These are phyloP conservation scores for Aspiorhynchus laticeps DNA, from an alignment of 2,113 vertebrate genomes.

Conservation along the genomic window DNA sequence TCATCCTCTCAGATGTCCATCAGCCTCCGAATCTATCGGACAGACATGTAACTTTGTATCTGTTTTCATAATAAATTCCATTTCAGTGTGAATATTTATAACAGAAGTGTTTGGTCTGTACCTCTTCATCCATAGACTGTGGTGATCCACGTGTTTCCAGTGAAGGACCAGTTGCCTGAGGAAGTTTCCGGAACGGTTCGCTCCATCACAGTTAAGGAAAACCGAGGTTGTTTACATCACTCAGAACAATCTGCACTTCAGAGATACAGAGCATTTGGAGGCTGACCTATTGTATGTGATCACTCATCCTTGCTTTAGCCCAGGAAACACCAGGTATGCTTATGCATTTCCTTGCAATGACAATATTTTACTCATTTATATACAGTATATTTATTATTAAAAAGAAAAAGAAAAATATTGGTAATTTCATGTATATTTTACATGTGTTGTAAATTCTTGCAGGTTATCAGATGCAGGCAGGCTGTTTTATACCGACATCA, in stretches of 20 bases:
- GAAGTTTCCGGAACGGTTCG: slow-evolving; percentile 69
- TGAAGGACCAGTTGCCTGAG: slow-evolving; percentile 79
- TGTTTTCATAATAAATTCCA: not conserved
- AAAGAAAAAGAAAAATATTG: not conserved
- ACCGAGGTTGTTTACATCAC: slow-evolving; percentile 75
- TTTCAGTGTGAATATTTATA: not conserved
- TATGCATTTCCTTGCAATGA: not conserved
- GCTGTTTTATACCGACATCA: slow-evolving; percentile 77
- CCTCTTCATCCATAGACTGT: slow-evolving; percentile 63
- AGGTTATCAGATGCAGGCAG: slow-evolving; percentile 76
- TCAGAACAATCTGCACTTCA: slow-evolving; percentile 75
- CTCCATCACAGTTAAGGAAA: slow-evolving; percentile 77
- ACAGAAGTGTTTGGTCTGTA: not conserved
- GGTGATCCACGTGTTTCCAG: slow-evolving; percentile 71
- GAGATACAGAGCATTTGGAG: slow-evolving; percentile 73
- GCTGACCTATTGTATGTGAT: slow-evolving; percentile 74
- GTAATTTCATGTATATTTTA: not conserved
- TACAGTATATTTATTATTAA: no score
- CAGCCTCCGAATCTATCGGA: slow-evolving; percentile 76
- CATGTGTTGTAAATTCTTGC: slow-evolving; percentile 37
- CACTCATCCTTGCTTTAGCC: slow-evolving; percentile 77
- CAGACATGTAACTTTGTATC: slow-evolving; percentile 60
- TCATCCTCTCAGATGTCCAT: slow-evolving; percentile 75
- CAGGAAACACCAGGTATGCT: slow-evolving; percentile 65
- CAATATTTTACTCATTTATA: no score